phyloP scores from a whole-genome alignment of 1,140 invertebrate species.

The Pogonognathellus flavescens region DNA sequence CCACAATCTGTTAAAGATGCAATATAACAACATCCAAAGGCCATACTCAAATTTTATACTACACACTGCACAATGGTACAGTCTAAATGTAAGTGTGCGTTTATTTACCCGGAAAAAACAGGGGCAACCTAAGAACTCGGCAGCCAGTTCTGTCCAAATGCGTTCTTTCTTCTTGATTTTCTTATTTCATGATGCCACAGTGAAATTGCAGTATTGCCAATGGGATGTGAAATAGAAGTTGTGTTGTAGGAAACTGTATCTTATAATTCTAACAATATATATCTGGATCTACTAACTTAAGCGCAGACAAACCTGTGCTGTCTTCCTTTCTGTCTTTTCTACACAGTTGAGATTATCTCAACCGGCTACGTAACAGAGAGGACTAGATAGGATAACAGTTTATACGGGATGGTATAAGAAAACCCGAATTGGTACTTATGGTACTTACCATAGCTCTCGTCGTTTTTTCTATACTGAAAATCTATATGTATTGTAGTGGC shows the following conservation, averaged over 20 bases:
- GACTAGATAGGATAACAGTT: neutral
- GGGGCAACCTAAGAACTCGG: neutral
- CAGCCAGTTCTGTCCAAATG: neutral
- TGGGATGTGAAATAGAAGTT: neutral
- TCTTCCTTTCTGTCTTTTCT: neutral
- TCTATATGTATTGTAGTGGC: neutral
- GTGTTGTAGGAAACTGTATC: neutral
- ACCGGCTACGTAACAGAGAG: neutral
- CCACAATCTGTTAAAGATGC: neutral
- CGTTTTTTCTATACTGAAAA: neutral
- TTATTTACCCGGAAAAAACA: neutral
- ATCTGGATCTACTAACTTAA: neutral
- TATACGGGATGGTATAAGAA: neutral
- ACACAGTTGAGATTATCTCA: neutral
- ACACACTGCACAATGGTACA: too few species aligned
- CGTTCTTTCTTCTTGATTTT: too few species aligned
- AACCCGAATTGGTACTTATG: slow-evolving; percentile 33
- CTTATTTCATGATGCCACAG: slow-evolving; percentile 15
- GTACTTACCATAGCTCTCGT: neutral
- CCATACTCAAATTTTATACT: neutral
- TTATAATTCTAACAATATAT: neutral
- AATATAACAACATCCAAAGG: neutral
- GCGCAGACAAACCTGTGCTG: neutral
- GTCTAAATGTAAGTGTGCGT: too few species aligned
- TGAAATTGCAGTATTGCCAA: neutral